Evolutionary conservation across 2,888 invertebrate species (phyloP).

Genomic region (Eupithecia subfuscata): DNA sequence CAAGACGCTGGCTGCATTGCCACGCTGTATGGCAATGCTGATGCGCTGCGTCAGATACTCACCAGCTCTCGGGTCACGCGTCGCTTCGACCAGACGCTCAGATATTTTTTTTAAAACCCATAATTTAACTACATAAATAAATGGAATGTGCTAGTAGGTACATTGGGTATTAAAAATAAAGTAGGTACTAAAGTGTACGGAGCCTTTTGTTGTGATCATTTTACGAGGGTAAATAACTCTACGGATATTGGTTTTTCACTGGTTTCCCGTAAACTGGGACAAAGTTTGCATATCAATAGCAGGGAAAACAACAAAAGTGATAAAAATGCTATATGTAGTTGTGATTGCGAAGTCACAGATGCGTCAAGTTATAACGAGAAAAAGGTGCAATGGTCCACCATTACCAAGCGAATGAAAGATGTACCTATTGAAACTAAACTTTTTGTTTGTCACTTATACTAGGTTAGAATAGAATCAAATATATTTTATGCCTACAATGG

Average conservation of each 20-base stretch:
- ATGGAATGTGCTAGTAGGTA: no score
- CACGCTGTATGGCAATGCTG: no score
- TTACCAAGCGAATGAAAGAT: neutral
- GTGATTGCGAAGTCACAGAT: neutral
- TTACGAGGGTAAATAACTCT: neutral
- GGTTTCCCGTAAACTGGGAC: neutral
- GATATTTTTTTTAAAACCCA: no score
- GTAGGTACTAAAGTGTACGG: neutral
- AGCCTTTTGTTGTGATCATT: neutral
- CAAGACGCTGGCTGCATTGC: no score
- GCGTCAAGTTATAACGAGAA: neutral
- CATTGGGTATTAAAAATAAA: neutral
- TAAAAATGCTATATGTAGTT: neutral
- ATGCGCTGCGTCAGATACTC: no score
- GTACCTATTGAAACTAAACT: no score
- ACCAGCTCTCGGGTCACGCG: no score
- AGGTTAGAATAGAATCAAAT: no score
- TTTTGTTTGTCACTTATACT: no score
- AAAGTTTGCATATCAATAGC: conserved; percentile 11
- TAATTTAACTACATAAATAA: neutral
- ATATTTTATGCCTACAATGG: no score
- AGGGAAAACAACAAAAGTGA: neutral
- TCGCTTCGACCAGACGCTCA: no score
- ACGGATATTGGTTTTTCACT: conserved; percentile 3
- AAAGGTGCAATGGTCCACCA: no score